A percentile compares a stretch with the other conserved stretches of the same genome.
Conservation (phyloP, 1,140 invertebrate species). For the Anastatus disparis region DNA sequence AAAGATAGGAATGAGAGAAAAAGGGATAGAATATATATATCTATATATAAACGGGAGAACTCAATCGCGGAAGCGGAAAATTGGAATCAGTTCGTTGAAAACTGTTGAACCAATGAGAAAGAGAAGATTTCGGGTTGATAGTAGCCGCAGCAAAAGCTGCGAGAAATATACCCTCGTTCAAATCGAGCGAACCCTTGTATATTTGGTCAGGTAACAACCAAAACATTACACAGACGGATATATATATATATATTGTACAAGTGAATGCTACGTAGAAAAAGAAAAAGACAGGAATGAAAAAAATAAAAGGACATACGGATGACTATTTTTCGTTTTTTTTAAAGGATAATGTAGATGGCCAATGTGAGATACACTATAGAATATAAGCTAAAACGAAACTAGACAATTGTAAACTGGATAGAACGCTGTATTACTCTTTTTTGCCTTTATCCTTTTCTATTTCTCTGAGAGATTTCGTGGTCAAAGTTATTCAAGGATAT, state of each 20-base stretch:
- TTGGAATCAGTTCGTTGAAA: conserved; percentile 44
- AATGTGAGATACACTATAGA: conserved; percentile 19
- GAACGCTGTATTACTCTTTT: conserved; percentile 39
- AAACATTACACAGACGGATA: too few relatives aligned
- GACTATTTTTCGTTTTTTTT: conserved; percentile 1
- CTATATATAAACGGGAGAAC: too few relatives aligned
- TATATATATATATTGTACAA: too few relatives aligned
- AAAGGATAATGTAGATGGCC: conserved; percentile 44
- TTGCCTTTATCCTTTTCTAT: not conserved
- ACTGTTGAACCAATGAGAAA: conserved; percentile 19
- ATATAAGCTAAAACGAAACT: conserved; percentile 8
- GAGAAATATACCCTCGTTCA: conserved; percentile 31
- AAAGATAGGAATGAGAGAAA: too few relatives aligned
- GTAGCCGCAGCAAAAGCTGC: not conserved
- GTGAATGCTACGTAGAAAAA: too few relatives aligned
- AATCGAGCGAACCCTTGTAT: conserved; percentile 41
- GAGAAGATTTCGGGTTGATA: not conserved
- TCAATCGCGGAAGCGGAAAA: conserved; percentile 32
- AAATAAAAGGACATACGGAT: not conserved
- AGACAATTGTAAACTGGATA: conserved; percentile 34
- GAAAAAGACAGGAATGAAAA: too few relatives aligned
- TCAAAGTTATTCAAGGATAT: too few relatives aligned
- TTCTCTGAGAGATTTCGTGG: not conserved
- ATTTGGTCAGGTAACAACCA: too few relatives aligned
- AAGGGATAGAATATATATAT: not conserved